Evolutionary conservation across 1,140 invertebrate genomes (phyloP), one percentile per base, ranked within the genome.

Genomic region (Cydia strobilella): DNA sequence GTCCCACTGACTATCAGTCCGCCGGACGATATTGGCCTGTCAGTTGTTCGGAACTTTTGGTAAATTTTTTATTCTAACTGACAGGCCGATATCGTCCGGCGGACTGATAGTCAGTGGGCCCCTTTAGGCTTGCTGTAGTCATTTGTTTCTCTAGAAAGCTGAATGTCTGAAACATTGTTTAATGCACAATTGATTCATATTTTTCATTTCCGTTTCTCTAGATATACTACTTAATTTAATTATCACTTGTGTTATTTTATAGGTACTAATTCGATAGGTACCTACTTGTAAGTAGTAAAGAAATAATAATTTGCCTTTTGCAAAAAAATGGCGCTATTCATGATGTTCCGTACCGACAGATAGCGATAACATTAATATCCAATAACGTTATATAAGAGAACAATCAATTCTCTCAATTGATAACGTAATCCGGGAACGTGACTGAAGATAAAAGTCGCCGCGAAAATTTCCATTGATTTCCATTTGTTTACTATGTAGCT

Each of bases 401-500:
- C n/a, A 69, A 69, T 42, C 65, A 69, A 15, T 69, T 69, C 6
- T 13, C 39, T 35, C 65, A 69, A 69, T 69, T 59, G 31, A 18
- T 10, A 69, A 69, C 27, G 6, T 69, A 69, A 69, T 69, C 35
- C 65, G 3, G 1, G 35, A 69, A 69, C 65, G 65, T 69, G 65
- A 31, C 31, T 69, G 27, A 69, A 69, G 27, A 39, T 69, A 10
- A 69, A 39, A 69, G 35, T 13, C 27, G 54, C 15, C 6, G 35
- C 35, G 31, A 23, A 42, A 39, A 18, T 6, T 42, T 69, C 65
- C 63, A 31, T 66, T 66, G 25, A 35, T 27, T 66, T 66, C 63
- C 31, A 39, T 69, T 69, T 69, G 65, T 69, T 69, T 69, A 35
- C 27, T n/a, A n/a, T n/a, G n/a, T n/a, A 39, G 31, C 63, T 66